Evolutionary conservation across 2,888 invertebrate species (phyloP), one percentile per base, ranked within the genome.

Genomic region (Linnaemya tessellans): DNA sequence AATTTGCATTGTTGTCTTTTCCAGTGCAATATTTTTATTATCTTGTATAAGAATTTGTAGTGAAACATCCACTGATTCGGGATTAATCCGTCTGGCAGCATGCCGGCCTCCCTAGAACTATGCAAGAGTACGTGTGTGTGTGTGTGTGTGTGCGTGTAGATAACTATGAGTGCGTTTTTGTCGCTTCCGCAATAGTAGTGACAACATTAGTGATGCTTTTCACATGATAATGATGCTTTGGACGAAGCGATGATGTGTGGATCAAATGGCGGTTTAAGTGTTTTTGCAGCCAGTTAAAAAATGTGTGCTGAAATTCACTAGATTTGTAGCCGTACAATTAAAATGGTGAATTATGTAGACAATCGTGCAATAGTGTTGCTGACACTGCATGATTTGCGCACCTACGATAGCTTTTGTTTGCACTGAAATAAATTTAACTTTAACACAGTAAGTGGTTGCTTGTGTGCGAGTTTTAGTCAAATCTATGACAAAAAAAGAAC

Each of bases 331-430:
- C 22, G 54, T 65, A 68, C 67, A 75, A 58, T 78, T 78, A 68
- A 75, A 81, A 74, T 68, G 60, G 80, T 81, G 77, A 84, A 68
- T 81, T 84, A 81, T 81, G 73, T 75, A 46, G 41, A 67, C 58
- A 84, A 68, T 77, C 38, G 49, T 67, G 84, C 71, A 80, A 56
- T 46, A 75, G 74, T 85, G 84, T 79, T 81, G 81, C 79, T 81
- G 78, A 85, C 84, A 85, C 58, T 79, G 51, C 84, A 85, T 64
- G 74, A 78, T 81, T 81, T 81, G 81, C 78, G 74, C 43, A 74
- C 74, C 73, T 81, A 65, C 62, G 67, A 54, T 73, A 67, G 73
- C 62, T 62, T 77, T 77, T 77, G 80, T 73, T 80, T 67, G 68
- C 64, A 68, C 51, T 73, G 78, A 84, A 81, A 84, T 81, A 84